Base-by-base conservation (phyloP, 2,888 invertebrate genomes). In the Drosophila fungiperda region DNA sequence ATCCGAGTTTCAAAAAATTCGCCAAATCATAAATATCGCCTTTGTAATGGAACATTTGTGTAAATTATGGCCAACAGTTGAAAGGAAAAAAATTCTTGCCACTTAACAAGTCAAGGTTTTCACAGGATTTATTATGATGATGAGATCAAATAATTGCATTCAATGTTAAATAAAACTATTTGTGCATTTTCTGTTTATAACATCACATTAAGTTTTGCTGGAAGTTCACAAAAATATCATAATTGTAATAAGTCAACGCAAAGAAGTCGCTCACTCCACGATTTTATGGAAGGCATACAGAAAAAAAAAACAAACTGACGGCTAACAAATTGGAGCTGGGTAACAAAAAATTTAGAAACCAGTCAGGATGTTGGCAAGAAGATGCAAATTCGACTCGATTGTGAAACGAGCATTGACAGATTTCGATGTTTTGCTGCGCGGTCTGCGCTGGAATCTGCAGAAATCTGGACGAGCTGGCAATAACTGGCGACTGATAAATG, bases 401-500 rank as follows among this genome's bases (percentile, higher is more conserved):
- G 61, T 59, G 64, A 72, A 75, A 80, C 73, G 78, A 80, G 74
- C 78, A 74, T 71, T 87, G 89, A 89, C 91, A 91, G 78, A 89
- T 87, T 84, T 75, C 76, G 67, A 77, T 76, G 76, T 75, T 82
- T 78, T 76, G 67, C 79, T 52, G 2, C 61, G 45, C 23, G 23
- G 45, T 35, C 48, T 55, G 38, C 64, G 53, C 55, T 71, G 87
- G 77, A 80, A 87, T 29, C 29, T 90, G 90, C 79, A 82, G 73
- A 90, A 88, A 90, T 89, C 83, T 82, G 76, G 80, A 83, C 76
- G 76, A 90, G 89, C 67, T 79, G 85, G 73, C 85, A 89, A 85
- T 85, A 85, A 82, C 86, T 76, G 76, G 83, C 90, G 70, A 78
- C 83, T 90, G 87, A 87, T 90, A 89, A 90, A 87, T 86, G 85